Evolutionary conservation across 92 coral and sea anemone genomes (phyloP), one percentile per base, ranked within the genome.

Genomic region (Nematostella vectensis): DNA sequence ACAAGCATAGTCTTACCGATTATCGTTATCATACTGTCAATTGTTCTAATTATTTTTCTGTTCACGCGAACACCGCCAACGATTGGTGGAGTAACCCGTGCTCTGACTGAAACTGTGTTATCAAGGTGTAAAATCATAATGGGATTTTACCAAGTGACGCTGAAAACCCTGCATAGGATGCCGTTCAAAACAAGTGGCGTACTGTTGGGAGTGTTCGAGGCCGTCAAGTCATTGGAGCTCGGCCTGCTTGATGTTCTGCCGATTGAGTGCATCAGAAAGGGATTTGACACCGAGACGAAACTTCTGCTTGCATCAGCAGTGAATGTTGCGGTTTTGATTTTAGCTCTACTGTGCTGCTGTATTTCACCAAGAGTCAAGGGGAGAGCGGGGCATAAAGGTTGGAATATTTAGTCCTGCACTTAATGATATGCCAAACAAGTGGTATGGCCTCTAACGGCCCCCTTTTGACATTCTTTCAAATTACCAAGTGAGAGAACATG

Each of bases 111-210:
- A 16, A 36, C 45, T 33, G 27, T 62, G n/a, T 11, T 60, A 12
- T 52, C 66, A 27, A 60, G 66, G 19, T 24, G 43, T 26, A 60
- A 60, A 21, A 60, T 60, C 50, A 16, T 60, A 17, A 60, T 60
- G 16, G 66, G 66, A 27, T 60, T 60, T 47, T 60, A 42, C 29
- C 66, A 60, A 15, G 66, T 60, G 2, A 44, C 66, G 9, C 47
- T 55, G 6, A 55, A 27, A 23, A 60, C 54, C n/a, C 66, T 60
- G 4, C 54, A 60, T 9, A 21, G 31, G 1, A 43, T 60, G 25
- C 47, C 55, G 66, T 60, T 65, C 33, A 33, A 65, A 39, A 52
- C 61, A 62, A 51, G 61, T 16, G 31, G 21, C 16, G 63, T 33
- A 16, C 22, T 65, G 38, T 24, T 54, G 25, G 43, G 42, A 27